These are phyloP conservation scores for Cygnus atratus DNA, from an alignment of 2,113 vertebrate species.

Conservation along the genomic window DNA sequence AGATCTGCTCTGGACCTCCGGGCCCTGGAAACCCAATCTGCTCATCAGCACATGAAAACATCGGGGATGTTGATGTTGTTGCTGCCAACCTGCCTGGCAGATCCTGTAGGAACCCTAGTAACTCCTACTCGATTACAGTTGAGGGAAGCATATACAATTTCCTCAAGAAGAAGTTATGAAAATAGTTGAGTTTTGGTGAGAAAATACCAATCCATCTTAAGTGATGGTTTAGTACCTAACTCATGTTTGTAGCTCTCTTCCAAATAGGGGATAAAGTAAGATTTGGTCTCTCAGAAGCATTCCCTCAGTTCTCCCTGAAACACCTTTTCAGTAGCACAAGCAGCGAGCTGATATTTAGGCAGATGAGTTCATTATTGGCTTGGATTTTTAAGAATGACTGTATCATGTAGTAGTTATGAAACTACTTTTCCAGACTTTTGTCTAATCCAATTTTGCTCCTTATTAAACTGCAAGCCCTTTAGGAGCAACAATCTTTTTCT, in stretches of 20 bases:
- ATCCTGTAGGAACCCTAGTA: neutral
- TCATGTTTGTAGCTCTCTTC: rapidly evolving
- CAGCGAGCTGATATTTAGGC: neutral
- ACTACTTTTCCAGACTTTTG: neutral
- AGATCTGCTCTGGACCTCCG: neutral
- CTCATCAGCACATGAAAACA: neutral
- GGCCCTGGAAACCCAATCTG: neutral
- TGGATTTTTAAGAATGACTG: neutral
- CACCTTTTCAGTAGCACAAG: neutral
- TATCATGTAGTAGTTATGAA: neutral
- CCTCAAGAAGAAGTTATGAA: neutral
- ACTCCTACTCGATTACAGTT: neutral
- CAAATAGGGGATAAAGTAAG: neutral
- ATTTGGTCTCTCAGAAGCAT: neutral
- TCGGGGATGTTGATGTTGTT: neutral
- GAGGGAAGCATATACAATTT: neutral
- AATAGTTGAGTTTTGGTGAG: neutral
- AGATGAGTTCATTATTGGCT: slow-evolving; percentile 41
- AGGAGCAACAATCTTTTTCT: neutral
- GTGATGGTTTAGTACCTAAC: neutral
- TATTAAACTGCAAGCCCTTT: neutral
- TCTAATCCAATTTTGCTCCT: neutral
- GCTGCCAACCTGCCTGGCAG: neutral
- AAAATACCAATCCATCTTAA: neutral
- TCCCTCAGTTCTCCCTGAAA: neutral